A percentile compares a stretch with the other conserved stretches of the same genome.
Evolutionary conservation across 2,113 vertebrate genomes (phyloP).

Genomic region (Sturnus vulgaris): DNA sequence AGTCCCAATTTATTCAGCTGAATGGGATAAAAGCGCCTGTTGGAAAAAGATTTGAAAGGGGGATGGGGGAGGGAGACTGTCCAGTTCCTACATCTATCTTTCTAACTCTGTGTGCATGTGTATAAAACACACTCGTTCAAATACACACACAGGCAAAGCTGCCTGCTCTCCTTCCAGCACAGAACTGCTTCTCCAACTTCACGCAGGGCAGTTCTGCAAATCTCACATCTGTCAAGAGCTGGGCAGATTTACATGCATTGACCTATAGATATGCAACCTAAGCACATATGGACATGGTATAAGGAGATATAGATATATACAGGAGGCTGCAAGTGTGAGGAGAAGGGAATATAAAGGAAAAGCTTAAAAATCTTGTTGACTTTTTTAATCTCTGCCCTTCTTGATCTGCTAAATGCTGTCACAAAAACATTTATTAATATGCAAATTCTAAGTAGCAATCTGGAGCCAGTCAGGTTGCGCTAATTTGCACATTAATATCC

Average conservation of each 20-base stretch:
- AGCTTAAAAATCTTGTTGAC: conserved; percentile 65
- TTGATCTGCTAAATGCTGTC: conserved; percentile 79
- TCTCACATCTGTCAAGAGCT: conserved; percentile 26
- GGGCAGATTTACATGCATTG: conserved; percentile 28
- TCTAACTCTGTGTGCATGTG: not conserved
- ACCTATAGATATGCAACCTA: conserved; percentile 33
- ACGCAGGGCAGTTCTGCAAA: not conserved
- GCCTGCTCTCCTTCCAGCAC: not conserved
- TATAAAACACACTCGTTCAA: not conserved
- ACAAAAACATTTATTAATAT: conserved; percentile 86
- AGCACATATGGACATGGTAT: not conserved
- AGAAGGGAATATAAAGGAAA: conserved; percentile 30
- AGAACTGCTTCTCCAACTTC: not conserved
- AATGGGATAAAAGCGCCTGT: conserved; percentile 53
- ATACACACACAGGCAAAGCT: not conserved
- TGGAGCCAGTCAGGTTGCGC: conserved; percentile 79
- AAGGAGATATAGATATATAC: not conserved
- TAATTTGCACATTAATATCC: conserved; percentile 87
- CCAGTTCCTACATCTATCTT: conserved; percentile 1
- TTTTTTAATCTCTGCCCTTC: conserved; percentile 72
- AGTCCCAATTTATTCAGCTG: conserved; percentile 64
- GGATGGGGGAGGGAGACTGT: not conserved
- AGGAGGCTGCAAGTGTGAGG: not conserved
- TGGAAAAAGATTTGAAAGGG: conserved; percentile 52
- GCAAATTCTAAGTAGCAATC: conserved; percentile 83